Percentiles rank a stretch among this genome's conserved stretches.
phyloP scores from a whole-genome alignment of 2,797 vertebrate species.

The Platyrinchus mystaceus region DNA sequence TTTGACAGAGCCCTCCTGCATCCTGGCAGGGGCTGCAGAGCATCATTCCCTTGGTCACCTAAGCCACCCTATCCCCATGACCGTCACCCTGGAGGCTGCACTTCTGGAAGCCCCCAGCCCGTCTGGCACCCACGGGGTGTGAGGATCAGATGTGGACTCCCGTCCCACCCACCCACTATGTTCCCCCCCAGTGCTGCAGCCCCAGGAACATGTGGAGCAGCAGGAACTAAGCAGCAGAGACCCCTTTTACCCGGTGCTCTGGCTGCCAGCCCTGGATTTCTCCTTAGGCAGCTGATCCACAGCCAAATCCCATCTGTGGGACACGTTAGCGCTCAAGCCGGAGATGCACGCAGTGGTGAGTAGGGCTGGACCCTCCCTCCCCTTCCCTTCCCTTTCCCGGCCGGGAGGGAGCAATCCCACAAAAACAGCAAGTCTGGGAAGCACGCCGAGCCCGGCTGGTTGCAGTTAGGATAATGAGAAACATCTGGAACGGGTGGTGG shows the following conservation, averaged over 20 bases:
- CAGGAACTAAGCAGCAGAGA: background rate
- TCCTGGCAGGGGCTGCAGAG: background rate
- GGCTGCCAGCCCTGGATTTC: slow-evolving; percentile 51
- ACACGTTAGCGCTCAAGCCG: slow-evolving; percentile 27
- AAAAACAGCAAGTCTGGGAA: slow-evolving; percentile 40
- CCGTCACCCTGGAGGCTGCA: background rate
- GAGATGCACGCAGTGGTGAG: background rate
- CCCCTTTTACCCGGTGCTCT: background rate
- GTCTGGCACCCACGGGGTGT: background rate
- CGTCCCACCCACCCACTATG: background rate
- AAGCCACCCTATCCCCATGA: fast-evolving
- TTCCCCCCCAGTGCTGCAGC: background rate
- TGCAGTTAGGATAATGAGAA: slow-evolving; percentile 47
- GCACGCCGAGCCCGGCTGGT: slow-evolving; percentile 46
- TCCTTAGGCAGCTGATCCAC: slow-evolving; percentile 36
- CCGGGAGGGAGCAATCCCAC: background rate
- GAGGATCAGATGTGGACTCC: background rate
- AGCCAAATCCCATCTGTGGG: slow-evolving; percentile 69
- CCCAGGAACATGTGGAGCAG: background rate
- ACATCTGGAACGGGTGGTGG: slow-evolving; percentile 69
- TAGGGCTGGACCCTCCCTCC: background rate
- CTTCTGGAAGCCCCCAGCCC: background rate
- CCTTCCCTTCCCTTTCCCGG: background rate
- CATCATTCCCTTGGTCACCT: background rate
- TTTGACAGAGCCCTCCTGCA: background rate